A percentile compares a stretch with the other conserved stretches of the same genome.
Conservation (phyloP, 2,888 invertebrate genomes). For the Poecilobothrus nobilitatus region DNA sequence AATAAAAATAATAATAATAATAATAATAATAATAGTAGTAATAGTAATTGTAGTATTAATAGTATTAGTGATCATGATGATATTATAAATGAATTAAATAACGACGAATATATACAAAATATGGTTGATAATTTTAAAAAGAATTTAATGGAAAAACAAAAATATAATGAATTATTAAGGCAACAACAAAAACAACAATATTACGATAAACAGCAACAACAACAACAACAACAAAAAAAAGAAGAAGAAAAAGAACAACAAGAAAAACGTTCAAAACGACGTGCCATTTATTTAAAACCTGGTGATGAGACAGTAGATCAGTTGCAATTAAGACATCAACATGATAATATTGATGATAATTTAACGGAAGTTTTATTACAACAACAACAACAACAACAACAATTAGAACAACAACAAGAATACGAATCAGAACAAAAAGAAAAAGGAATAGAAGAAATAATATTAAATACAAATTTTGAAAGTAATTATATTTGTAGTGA, state of each 20-base stretch:
- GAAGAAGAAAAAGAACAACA: constrained; percentile 10
- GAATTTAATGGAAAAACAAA: constrained; percentile 33
- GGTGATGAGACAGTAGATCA: constrained; percentile 21
- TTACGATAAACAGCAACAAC: constrained; percentile 28
- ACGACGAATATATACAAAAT: constrained; percentile 16
- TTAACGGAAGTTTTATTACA: background rate
- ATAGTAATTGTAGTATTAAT: background rate
- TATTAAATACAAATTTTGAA: too few species aligned
- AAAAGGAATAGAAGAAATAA: too few species aligned
- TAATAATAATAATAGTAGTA: background rate
- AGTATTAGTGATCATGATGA: background rate
- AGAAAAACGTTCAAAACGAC: constrained; percentile 24
- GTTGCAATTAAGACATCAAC: background rate
- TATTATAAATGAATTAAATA: background rate
- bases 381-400: background rate
- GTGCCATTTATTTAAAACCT: constrained; percentile 30
- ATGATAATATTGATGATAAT: background rate
- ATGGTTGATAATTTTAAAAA: constrained; percentile 38
- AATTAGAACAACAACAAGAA: background rate
- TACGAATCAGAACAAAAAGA: background rate
- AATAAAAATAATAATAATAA: background rate
- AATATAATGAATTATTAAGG: constrained; percentile 13
- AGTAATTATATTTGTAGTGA: background rate
- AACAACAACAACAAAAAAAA: constrained; percentile 13
- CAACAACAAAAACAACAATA: constrained; percentile 7